Base-by-base conservation (phyloP, 2,113 vertebrate species). In the Scolopax mira region DNA sequence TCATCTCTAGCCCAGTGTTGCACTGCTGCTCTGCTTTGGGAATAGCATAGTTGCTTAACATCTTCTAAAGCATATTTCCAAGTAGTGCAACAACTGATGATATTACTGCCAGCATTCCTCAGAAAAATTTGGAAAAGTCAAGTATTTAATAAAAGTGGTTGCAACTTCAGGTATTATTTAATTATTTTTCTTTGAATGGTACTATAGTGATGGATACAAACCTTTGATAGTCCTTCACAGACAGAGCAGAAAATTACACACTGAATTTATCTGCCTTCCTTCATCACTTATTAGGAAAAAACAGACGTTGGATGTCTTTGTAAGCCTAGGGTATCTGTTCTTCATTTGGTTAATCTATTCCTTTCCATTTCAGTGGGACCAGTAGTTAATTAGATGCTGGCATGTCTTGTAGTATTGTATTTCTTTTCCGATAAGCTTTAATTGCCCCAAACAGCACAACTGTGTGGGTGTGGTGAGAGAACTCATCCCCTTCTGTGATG, bases 331-430 rank as follows among this genome's bases (percentile, higher is more conserved):
- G 24, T 90, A 9, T 90, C 79, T 71, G 46, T 74, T 86, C 83
- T 94, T 94, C 48, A 55, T 92, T 88, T 93, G 64, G 25, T 92
- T 97, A 78, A 92, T 93, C 51, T 90, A 74, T 90, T 96, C 65
- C 79, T 95, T 89, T 90, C 77, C 51, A 8, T 83, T 88, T 93
- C 75, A 55, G 30, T 71, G 69, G 67, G 39, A 67, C 73, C 24
- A 16, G 64, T 46, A 71, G 60, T 64, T 86, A 81, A 55, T 90
- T 39, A 71, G 61, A 21, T 5, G 30, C 65, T 71, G 49, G 41
- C 54, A 6, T 57, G 31, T 57, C 75, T 49, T 79, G 31, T 15
- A 72, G 79, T 74, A 39, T 90, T 84, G 64, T 78, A 24, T 93
- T 93, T 94, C 83, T 78, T 93, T 92, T 92, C 48, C 51, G 71